These are phyloP conservation scores for Cephonodes hylas DNA, from an alignment of 2,888 invertebrate genomes.

Conservation along the genomic window DNA sequence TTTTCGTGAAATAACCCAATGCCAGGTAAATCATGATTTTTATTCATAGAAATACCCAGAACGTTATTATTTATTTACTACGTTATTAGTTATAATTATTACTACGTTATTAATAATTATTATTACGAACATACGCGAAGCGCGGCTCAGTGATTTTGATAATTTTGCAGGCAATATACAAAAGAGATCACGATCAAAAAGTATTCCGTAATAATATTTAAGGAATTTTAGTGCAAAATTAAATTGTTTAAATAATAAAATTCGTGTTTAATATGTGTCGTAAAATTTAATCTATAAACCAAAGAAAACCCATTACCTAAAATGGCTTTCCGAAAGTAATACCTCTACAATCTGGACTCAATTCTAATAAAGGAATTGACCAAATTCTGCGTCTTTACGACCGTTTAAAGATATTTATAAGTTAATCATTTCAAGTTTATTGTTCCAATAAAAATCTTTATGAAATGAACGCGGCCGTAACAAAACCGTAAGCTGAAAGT, in stretches of 20 bases:
- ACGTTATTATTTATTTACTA: no score
- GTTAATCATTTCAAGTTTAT: constrained; percentile 39
- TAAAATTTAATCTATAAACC: not conserved
- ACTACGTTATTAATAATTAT: no score
- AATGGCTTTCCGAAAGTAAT: constrained; percentile 4
- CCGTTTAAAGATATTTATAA: constrained; percentile 24
- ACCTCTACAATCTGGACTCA: constrained; percentile 13
- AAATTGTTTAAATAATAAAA: not conserved
- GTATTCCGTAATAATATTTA: no score
- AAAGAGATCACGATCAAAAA: no score
- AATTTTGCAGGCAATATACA: no score
- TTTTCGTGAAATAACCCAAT: no score
- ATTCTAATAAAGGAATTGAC: not conserved
- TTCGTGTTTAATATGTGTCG: no score
- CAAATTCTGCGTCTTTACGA: not conserved
- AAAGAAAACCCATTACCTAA: not conserved
- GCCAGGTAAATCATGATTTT: no score
- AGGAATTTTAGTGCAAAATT: not conserved
- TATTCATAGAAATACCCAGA: no score
- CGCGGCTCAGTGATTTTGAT: no score
- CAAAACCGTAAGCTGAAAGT: constrained; percentile 43
- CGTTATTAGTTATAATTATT: no score
- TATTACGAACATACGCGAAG: no score
- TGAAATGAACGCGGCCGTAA: constrained; percentile 42
- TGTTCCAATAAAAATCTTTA: constrained; percentile 46